These are phyloP conservation scores for Drosophila niveifrons DNA, from an alignment of 2,888 invertebrate species.

Conservation along the genomic window DNA sequence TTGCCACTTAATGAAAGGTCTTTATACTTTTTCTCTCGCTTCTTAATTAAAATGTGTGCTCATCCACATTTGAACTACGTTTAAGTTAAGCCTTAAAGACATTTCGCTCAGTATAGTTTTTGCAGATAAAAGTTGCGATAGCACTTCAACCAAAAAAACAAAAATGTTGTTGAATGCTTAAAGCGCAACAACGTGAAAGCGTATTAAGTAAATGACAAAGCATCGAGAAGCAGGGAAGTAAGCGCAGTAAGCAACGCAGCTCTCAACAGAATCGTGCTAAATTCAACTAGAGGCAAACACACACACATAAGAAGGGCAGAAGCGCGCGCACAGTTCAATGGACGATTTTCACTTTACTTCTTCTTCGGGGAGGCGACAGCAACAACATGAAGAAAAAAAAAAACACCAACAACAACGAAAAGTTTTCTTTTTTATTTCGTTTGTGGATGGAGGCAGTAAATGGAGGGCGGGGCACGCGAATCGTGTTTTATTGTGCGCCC, in stretches of 20 bases:
- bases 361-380: background rate
- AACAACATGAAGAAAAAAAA: background rate
- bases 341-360: slow-evolving; percentile 66
- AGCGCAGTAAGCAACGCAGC: background rate
- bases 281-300: slow-evolving; percentile 9
- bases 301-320: background rate
- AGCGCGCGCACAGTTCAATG: slow-evolving; percentile 66
- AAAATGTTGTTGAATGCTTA: slow-evolving; percentile 22
- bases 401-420: slow-evolving; percentile 26
- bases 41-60: background rate
- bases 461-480: slow-evolving; percentile 8
- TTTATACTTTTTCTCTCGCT: background rate
- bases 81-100: too few relatives aligned
- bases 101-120: too few relatives aligned
- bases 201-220: slow-evolving; percentile 41
- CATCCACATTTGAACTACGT: background rate
- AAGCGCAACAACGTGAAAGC: slow-evolving; percentile 30
- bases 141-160: slow-evolving; percentile 24
- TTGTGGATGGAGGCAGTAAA: slow-evolving; percentile 17
- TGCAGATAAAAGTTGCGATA: slow-evolving; percentile 9
- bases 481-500: slow-evolving; percentile 37
- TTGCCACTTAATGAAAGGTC: too few relatives aligned
- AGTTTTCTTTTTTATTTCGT: slow-evolving; percentile 11
- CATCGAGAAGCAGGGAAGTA: background rate
- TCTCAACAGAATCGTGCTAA: slow-evolving; percentile 8